Conservation (phyloP, 2,113 vertebrate species). For the Neodontobutis hainanensis region DNA sequence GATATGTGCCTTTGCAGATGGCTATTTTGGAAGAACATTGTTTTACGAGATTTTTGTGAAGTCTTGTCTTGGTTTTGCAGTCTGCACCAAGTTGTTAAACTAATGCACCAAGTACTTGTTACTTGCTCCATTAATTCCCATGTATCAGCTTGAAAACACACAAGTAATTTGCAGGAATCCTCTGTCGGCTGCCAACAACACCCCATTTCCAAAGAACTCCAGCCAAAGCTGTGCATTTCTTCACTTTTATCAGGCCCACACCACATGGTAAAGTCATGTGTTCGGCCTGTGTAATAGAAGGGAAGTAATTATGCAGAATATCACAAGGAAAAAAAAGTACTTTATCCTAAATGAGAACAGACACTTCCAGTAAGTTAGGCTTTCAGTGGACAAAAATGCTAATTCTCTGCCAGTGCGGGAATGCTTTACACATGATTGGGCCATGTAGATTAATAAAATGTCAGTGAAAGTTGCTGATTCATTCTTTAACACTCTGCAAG, state of each 20-base stretch:
- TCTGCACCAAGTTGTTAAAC: not conserved
- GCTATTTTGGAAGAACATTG: conserved; percentile 8
- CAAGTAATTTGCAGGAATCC: conserved; percentile 1
- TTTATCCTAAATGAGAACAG: not conserved
- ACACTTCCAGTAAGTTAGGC: conserved; percentile 7
- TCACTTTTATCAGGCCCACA: conserved; percentile 26
- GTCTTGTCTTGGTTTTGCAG: not conserved
- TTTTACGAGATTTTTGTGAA: conserved; percentile 21
- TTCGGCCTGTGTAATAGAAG: conserved; percentile 20
- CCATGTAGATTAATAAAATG: conserved; percentile 5
- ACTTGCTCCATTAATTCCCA: conserved; percentile 14
- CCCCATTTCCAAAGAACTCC: conserved; percentile 9
- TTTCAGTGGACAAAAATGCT: conserved; percentile 6
- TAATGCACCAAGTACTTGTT: conserved; percentile 9
- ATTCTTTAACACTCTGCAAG: not conserved
- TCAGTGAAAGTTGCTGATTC: conserved; percentile 7
- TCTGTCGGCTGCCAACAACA: conserved; percentile 15
- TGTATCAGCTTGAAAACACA: conserved; percentile 5
- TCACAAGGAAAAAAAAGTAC: conserved; percentile 7
- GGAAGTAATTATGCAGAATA: conserved; percentile 31
- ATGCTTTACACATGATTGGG: conserved; percentile 12
- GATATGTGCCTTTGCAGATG: not conserved
- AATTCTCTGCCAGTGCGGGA: not conserved
- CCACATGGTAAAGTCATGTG: conserved; percentile 11
- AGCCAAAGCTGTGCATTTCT: conserved; percentile 23